Conservation (phyloP, 2,797 vertebrate species). For the Leuciscus waleckii region DNA sequence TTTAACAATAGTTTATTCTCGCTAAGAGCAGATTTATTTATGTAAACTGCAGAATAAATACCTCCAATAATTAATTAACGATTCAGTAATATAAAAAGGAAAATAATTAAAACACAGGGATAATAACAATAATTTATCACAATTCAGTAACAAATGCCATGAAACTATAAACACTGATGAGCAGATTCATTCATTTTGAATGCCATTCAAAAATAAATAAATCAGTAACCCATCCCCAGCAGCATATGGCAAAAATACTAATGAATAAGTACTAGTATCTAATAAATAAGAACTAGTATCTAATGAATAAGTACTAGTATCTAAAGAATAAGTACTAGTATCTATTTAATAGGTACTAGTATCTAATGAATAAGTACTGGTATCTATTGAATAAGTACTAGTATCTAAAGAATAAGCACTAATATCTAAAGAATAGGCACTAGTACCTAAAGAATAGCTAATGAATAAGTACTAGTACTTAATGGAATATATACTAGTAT, state of each 20-base stretch:
- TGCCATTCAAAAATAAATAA: not conserved
- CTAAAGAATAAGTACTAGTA: too few species aligned
- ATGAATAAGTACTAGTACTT: too few species aligned
- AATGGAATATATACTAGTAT: too few species aligned
- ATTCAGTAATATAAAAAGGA: not conserved
- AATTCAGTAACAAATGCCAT: not conserved
- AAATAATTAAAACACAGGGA: not conserved
- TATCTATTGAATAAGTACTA: too few species aligned
- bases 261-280: too few species aligned
- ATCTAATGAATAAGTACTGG: too few species aligned
- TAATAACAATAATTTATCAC: not conserved
- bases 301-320: too few species aligned
- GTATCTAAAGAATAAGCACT: too few species aligned
- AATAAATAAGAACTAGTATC: too few species aligned
- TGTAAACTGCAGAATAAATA: not conserved
- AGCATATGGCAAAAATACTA: not conserved
- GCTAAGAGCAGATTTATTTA: not conserved
- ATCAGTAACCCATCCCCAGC: not conserved
- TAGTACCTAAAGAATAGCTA: too few species aligned
- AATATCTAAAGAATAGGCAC: too few species aligned
- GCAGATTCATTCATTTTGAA: not conserved
- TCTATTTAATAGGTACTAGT: too few species aligned
- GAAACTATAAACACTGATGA: not conserved
- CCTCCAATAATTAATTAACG: not conserved
- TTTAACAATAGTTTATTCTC: not conserved